These are phyloP conservation scores for Acinonyx jubatus DNA, from an alignment of 2,113 vertebrate genomes.

Conservation along the genomic window DNA sequence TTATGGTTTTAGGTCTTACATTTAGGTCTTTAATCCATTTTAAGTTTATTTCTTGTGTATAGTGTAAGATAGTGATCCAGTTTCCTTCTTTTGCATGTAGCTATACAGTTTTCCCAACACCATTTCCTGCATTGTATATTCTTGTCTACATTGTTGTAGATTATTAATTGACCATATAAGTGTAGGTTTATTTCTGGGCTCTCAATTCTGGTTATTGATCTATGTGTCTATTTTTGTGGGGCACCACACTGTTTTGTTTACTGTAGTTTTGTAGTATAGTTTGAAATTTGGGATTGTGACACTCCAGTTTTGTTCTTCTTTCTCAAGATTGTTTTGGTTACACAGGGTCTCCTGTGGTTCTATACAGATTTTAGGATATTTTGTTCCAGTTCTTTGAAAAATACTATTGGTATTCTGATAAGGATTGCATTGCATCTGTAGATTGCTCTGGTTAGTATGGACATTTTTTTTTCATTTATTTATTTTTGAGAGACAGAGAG, in stretches of 20 bases:
- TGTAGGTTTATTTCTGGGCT: not conserved
- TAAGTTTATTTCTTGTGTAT: not conserved
- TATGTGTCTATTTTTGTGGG: not conserved
- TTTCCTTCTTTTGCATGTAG: not conserved
- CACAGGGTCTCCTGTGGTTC: not conserved
- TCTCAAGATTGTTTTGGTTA: not conserved
- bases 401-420: not conserved
- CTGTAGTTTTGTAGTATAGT: not conserved
- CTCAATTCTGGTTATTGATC: not conserved
- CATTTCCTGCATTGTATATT: not conserved
- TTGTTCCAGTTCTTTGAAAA: not conserved
- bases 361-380: not conserved
- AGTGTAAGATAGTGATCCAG: not conserved
- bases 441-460: not conserved
- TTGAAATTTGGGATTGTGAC: not conserved
- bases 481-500: too few species aligned
- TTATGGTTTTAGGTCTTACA: not conserved
- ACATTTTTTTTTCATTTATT: not conserved
- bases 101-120: not conserved
- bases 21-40: not conserved
- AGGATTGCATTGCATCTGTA: not conserved
- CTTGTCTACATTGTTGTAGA: not conserved
- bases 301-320: not conserved
- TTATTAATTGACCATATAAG: not conserved
- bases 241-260: not conserved